Evolutionary conservation across 2,888 invertebrate species (phyloP).

Genomic region (Tricholauxania praeusta): DNA sequence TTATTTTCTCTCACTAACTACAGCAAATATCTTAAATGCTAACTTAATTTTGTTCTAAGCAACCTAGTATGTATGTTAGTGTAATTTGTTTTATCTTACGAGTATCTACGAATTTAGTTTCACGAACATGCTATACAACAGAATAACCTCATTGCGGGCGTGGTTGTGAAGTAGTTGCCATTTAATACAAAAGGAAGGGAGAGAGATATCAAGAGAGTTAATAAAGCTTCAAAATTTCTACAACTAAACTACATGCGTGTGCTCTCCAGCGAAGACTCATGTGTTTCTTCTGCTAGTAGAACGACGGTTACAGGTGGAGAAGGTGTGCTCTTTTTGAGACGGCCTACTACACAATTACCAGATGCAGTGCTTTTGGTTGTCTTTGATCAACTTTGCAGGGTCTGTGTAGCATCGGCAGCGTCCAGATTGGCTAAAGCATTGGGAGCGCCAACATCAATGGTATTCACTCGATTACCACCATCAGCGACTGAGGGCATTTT

Average conservation of each 20-base stretch:
- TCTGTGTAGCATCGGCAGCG: conserved; percentile 55
- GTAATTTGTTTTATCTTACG: not conserved
- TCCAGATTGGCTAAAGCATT: conserved; percentile 58
- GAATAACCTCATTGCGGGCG: not conserved
- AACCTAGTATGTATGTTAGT: not conserved
- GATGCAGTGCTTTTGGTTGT: conserved; percentile 43
- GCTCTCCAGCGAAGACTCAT: conserved; percentile 52
- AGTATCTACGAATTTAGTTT: not conserved
- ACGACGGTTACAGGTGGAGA: conserved; percentile 29
- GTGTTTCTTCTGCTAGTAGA: not conserved
- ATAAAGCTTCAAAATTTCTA: conserved; percentile 12
- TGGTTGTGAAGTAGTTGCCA: not conserved
- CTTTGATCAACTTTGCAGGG: conserved; percentile 49
- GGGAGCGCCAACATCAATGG: conserved; percentile 65
- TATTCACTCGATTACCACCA: conserved; percentile 64
- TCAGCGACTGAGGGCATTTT: conserved; percentile 65
- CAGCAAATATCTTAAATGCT: conserved; percentile 11
- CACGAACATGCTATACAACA: not conserved
- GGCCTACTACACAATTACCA: conserved; percentile 39
- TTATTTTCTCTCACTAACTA: not conserved
- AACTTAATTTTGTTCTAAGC: conserved; percentile 8
- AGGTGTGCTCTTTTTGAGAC: conserved; percentile 43
- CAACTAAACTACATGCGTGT: conserved; percentile 57
- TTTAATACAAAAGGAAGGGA: conserved; percentile 9
- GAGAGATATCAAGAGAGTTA: conserved; percentile 36